A percentile compares a stretch with the other conserved stretches of the same genome.
Evolutionary conservation across 2,113 vertebrate species (phyloP).

Genomic region (Amphiprion percula): DNA sequence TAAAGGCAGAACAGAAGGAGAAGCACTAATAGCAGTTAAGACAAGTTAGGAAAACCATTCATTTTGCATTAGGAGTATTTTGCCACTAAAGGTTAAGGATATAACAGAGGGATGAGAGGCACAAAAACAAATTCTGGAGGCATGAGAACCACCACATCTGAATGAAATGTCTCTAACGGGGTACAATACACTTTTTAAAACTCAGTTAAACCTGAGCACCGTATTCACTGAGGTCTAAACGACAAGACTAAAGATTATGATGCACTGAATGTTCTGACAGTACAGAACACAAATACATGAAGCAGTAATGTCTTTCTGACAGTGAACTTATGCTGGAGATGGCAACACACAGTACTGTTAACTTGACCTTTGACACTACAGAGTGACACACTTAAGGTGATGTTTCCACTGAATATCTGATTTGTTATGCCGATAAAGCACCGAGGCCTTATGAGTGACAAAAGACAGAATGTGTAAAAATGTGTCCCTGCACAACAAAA

Average conservation of each 20-base stretch:
- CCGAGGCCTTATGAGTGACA: slow-evolving; percentile 62
- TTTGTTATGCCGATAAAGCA: slow-evolving; percentile 62
- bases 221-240: slow-evolving; percentile 67
- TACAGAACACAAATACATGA: slow-evolving; percentile 27
- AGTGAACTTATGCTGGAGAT: slow-evolving; percentile 27
- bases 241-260: slow-evolving; percentile 24
- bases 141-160: slow-evolving; percentile 51
- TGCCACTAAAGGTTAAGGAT: slow-evolving; percentile 54
- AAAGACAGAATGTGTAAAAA: slow-evolving; percentile 69
- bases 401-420: slow-evolving; percentile 37
- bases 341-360: slow-evolving; percentile 8
- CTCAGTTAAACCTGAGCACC: slow-evolving; percentile 76
- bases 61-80: slow-evolving; percentile 64
- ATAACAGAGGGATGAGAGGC: slow-evolving; percentile 61
- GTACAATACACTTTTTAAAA: slow-evolving; percentile 50
- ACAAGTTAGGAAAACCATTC: slow-evolving; percentile 65
- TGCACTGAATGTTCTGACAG: slow-evolving; percentile 22
- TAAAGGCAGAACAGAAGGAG: slow-evolving; percentile 71
- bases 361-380: slow-evolving; percentile 51
- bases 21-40: slow-evolving; percentile 73
- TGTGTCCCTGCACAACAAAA: slow-evolving; percentile 53
- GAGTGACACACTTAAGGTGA: slow-evolving; percentile 14
- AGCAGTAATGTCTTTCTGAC: slow-evolving; percentile 41
- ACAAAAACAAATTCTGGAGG: slow-evolving; percentile 73
- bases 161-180: slow-evolving; percentile 43